phyloP scores from a whole-genome alignment of 2,797 vertebrate genomes.

The Pyrocephalus nanus region DNA sequence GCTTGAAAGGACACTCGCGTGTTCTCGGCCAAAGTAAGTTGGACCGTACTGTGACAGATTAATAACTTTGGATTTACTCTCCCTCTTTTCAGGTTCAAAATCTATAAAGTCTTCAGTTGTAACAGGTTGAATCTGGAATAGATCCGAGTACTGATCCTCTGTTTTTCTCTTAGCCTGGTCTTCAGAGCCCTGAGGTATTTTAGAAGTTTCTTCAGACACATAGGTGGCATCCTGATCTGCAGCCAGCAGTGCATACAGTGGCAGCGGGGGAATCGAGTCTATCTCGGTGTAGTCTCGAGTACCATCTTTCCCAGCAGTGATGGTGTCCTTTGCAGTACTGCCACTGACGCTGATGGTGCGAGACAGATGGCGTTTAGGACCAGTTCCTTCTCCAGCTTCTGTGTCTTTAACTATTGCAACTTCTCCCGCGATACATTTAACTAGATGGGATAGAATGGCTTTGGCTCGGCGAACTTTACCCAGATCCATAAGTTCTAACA shows the following conservation, averaged over 20 bases:
- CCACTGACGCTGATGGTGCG: slow-evolving; percentile 98
- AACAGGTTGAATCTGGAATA: slow-evolving; percentile 90
- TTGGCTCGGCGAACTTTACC: slow-evolving; percentile 95
- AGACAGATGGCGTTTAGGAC: slow-evolving; percentile 91
- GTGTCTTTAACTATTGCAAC: slow-evolving; percentile 93
- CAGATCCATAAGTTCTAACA: slow-evolving; percentile 96
- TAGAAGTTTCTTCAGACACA: slow-evolving; percentile 84
- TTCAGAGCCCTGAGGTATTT: slow-evolving; percentile 80
- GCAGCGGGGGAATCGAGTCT: slow-evolving; percentile 96
- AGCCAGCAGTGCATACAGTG: slow-evolving; percentile 89
- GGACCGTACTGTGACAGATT: slow-evolving; percentile 97
- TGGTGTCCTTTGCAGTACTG: slow-evolving; percentile 96
- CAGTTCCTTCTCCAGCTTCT: slow-evolving; percentile 89
- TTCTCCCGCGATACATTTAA: slow-evolving; percentile 98
- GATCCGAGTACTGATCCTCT: slow-evolving; percentile 92
- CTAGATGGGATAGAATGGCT: slow-evolving; percentile 96
- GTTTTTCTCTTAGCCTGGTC: slow-evolving; percentile 76
- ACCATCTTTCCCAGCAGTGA: slow-evolving; percentile 92
- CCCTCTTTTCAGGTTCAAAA: slow-evolving; percentile 92
- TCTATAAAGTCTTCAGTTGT: slow-evolving; percentile 94
- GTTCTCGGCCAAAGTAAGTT: slow-evolving; percentile 94
- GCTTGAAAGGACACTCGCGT: slow-evolving; percentile 96
- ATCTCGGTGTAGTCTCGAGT: slow-evolving; percentile 97
- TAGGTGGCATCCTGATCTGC: slow-evolving; percentile 93
- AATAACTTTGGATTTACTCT: slow-evolving; percentile 92